These are phyloP conservation scores for Pristionchus exspectatus DNA, from an alignment of 2,888 invertebrate species.

Conservation along the genomic window DNA sequence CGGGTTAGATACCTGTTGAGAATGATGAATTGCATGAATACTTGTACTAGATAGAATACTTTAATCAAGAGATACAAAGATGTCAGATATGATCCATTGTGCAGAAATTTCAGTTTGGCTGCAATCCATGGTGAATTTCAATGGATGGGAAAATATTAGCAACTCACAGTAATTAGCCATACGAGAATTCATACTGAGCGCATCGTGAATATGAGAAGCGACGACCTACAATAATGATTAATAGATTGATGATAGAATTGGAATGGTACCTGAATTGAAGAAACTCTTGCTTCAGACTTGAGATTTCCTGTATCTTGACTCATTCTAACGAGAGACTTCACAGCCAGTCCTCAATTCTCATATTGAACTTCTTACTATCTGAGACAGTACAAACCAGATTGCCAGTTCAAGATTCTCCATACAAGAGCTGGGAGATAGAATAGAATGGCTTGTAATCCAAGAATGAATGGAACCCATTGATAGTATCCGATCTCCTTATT, in stretches of 20 bases:
- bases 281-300: constrained; percentile 64
- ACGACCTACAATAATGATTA: constrained; percentile 79
- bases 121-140: constrained; percentile 76
- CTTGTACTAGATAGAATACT: constrained; percentile 76
- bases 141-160: background rate
- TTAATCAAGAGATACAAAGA: constrained; percentile 78
- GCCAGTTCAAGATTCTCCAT: constrained; percentile 81
- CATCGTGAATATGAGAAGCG: constrained; percentile 81
- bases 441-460: constrained; percentile 81
- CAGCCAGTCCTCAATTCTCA: constrained; percentile 66
- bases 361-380: background rate
- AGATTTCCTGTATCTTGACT: constrained; percentile 81
- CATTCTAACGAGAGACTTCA: constrained; percentile 80
- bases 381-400: constrained; percentile 72
- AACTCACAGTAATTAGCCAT: constrained; percentile 71
- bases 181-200: constrained; percentile 80
- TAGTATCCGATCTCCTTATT: constrained; percentile 79
- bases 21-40: constrained; percentile 78
- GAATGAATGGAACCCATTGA: constrained; percentile 79
- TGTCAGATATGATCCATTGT: constrained; percentile 77
- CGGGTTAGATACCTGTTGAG: constrained; percentile 71
- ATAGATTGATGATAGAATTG: background rate
- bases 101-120: constrained; percentile 74
- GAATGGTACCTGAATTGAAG: constrained; percentile 30
- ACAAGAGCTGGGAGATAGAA: constrained; percentile 81